Conservation (phyloP, 2,113 vertebrate genomes). For the Lepisosteus oculatus region DNA sequence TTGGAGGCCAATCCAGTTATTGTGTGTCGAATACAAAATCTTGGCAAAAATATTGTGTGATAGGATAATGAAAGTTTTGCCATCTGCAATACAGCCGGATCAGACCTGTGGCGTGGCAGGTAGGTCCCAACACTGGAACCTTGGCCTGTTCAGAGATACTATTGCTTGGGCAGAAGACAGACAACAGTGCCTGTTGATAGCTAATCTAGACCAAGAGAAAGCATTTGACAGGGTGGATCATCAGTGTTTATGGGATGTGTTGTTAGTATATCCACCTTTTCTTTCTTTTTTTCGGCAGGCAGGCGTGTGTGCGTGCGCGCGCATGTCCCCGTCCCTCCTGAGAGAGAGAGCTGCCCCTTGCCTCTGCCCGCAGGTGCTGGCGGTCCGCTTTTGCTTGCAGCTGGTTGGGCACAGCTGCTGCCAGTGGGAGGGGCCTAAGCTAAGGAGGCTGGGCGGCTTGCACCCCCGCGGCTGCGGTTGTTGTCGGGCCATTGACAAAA, state of each 20-base stretch:
- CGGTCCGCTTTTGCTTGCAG: no score
- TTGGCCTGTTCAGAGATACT: neutral
- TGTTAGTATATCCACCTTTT: slow-evolving; percentile 4
- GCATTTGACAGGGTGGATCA: slow-evolving; percentile 8
- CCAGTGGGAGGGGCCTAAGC: no score
- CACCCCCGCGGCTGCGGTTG: no score
- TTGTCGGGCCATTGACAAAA: no score
- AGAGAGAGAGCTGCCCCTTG: slow-evolving; percentile 16
- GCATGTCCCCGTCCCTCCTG: neutral
- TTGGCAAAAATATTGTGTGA: slow-evolving; percentile 3
- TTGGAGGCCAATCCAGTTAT: slow-evolving; percentile 2
- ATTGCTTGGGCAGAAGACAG: slow-evolving; percentile 6
- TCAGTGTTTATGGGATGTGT: neutral
- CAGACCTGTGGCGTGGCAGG: no score
- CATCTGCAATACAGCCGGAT: no score
- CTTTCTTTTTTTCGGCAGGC: neutral
- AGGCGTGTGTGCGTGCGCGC: neutral
- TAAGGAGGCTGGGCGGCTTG: no score
- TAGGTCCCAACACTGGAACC: neutral
- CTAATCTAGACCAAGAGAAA: slow-evolving; percentile 13
- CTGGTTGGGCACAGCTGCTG: no score
- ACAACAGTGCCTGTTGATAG: slow-evolving; percentile 11
- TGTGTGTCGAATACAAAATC: slow-evolving; percentile 4
- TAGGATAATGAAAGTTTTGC: neutral
- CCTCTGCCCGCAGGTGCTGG: neutral